phyloP scores from a whole-genome alignment of 2,797 vertebrate species.

The Gobionotothen gibberifrons region DNA sequence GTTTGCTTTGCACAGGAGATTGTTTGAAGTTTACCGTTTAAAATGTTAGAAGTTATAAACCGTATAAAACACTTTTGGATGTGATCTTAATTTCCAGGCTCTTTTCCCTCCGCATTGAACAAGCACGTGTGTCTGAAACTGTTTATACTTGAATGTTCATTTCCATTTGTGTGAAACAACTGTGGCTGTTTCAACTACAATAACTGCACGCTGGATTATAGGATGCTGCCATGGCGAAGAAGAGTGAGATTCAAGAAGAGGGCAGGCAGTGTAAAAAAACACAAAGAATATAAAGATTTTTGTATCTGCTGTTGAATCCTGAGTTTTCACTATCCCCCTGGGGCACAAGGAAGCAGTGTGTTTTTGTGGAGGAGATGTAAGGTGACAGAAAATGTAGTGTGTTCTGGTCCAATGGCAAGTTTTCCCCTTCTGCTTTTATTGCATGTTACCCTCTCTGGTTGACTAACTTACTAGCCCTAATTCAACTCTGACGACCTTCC shows the following conservation, averaged over 20 bases:
- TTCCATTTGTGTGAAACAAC: conserved; percentile 50
- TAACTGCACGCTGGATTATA: conserved; percentile 51
- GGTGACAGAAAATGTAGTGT: not conserved
- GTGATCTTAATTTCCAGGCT: conserved; percentile 21
- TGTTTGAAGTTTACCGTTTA: not conserved
- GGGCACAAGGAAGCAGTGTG: conserved; percentile 39
- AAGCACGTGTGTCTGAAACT: not conserved
- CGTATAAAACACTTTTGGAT: not conserved
- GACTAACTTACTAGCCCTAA: not conserved
- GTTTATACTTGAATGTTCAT: conserved; percentile 12
- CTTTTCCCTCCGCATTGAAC: not conserved
- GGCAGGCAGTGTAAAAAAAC: conserved; percentile 35
- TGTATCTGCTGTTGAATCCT: conserved; percentile 41
- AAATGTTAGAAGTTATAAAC: not conserved
- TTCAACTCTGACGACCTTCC: conserved; percentile 7
- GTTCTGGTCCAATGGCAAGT: not conserved
- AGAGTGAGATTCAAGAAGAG: conserved; percentile 46
- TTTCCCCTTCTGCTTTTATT: conserved; percentile 5
- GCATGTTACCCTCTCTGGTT: not conserved
- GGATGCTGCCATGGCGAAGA: conserved; percentile 35
- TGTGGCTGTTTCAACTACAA: conserved; percentile 49
- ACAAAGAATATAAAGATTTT: conserved; percentile 5
- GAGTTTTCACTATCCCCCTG: conserved; percentile 45
- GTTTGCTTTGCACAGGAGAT: not conserved
- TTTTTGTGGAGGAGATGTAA: conserved; percentile 49